These are phyloP conservation scores for Flabesymbios commensalis DNA, from an alignment of 2,888 invertebrate species.

Conservation along the genomic window DNA sequence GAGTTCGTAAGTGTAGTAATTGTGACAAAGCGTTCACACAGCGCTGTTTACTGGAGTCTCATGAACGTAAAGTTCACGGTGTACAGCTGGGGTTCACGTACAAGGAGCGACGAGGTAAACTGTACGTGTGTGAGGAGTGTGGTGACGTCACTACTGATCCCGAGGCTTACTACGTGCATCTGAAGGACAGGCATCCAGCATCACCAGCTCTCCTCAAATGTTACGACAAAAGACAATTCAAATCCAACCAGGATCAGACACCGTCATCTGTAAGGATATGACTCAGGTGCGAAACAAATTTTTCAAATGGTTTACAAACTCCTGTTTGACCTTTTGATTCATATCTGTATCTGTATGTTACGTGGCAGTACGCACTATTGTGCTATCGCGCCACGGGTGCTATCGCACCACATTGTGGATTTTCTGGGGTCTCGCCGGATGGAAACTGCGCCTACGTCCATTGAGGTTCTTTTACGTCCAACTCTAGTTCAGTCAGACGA, in stretches of 20 bases:
- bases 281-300: too few species aligned
- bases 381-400: too few species aligned
- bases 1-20: slow-evolving; percentile 94
- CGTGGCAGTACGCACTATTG: too few species aligned
- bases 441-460: too few species aligned
- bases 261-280: too few species aligned
- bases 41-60: slow-evolving; percentile 97
- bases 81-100: slow-evolving; percentile 95
- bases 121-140: slow-evolving; percentile 99
- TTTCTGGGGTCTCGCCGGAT: too few species aligned
- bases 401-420: too few species aligned
- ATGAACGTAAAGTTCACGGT: slow-evolving; percentile 96
- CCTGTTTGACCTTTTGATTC: too few species aligned
- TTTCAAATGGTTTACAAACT: too few species aligned
- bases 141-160: slow-evolving; percentile 97
- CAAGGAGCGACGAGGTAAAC: slow-evolving; percentile 82
- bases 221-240: slow-evolving; percentile 95
- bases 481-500: too few species aligned
- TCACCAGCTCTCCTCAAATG: slow-evolving; percentile 93
- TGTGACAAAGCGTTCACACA: slow-evolving; percentile 99
- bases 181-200: slow-evolving; percentile 70
- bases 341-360: too few species aligned
- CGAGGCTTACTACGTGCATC: slow-evolving; percentile 91
- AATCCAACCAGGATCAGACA: slow-evolving; percentile 41
- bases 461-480: too few species aligned